phyloP scores from a whole-genome alignment of 1,140 invertebrate species.

The Rhyzopertha dominica region DNA sequence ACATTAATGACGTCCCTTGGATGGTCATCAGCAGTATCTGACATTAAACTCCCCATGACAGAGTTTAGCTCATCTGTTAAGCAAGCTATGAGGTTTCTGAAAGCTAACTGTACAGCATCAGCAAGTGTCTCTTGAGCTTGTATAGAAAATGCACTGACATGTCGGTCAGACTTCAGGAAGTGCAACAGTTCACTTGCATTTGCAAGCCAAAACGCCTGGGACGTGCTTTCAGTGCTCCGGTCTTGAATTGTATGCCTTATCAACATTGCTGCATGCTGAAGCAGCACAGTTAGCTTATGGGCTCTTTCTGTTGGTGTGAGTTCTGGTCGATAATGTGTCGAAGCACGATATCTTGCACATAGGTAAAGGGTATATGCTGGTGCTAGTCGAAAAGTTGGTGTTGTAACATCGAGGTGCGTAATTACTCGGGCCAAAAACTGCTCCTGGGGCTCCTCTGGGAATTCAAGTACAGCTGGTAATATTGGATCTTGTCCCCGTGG shows the following conservation, averaged over 20 bases:
- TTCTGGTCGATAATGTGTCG: conserved; percentile 88
- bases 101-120: conserved; percentile 87
- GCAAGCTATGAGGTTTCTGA: conserved; percentile 58
- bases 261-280: conserved; percentile 75
- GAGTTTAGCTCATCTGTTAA: conserved; percentile 54
- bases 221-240: conserved; percentile 73
- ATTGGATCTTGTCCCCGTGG: conserved; percentile 79
- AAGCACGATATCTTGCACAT: conserved; percentile 85
- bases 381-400: conserved; percentile 80
- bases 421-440: conserved; percentile 83
- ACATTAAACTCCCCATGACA: conserved; percentile 54
- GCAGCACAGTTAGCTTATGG: conserved; percentile 79
- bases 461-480: conserved; percentile 89
- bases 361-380: conserved; percentile 94
- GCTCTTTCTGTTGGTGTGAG: conserved; percentile 86
- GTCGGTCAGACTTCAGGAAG: conserved; percentile 92
- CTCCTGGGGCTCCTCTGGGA: conserved; percentile 90
- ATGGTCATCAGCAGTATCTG: conserved; percentile 52
- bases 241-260: conserved; percentile 54
- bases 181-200: conserved; percentile 93
- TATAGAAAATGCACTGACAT: conserved; percentile 85
- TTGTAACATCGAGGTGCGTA: conserved; percentile 78
- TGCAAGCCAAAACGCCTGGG: conserved; percentile 92
- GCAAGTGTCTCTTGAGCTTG: conserved; percentile 90
- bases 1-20: conserved; percentile 57